Percentiles rank a stretch among this genome's conserved stretches.
phyloP scores from a whole-genome alignment of 1,140 invertebrate genomes.

The Drosophila malerkotliana region DNA sequence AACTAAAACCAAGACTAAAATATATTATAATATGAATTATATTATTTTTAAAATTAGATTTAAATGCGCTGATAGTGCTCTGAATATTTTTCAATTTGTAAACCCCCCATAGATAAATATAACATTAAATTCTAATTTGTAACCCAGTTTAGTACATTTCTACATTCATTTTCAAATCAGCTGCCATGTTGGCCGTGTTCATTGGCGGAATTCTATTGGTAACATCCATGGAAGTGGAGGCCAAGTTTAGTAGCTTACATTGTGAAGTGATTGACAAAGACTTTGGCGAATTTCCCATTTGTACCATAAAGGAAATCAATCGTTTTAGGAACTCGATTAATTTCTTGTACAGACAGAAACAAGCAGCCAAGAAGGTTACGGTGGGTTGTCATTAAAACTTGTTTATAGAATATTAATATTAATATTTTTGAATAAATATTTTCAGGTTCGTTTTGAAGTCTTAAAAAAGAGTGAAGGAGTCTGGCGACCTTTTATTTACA shows the following conservation, averaged over 20 bases:
- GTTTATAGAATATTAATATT: background rate
- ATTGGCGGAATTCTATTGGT: background rate
- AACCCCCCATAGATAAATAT: background rate
- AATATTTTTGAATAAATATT: background rate
- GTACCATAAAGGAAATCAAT: background rate
- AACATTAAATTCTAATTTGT: background rate
- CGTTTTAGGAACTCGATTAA: background rate
- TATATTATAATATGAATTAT: background rate
- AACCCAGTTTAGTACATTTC: background rate
- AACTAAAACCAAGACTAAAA: background rate
- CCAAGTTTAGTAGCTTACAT: background rate
- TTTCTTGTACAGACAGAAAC: background rate
- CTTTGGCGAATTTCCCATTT: background rate
- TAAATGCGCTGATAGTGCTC: background rate
- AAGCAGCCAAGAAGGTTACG: background rate
- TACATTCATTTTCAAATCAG: background rate
- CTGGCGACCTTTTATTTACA: background rate
- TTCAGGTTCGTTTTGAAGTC: background rate
- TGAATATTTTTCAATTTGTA: background rate
- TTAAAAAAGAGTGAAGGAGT: background rate
- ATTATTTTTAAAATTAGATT: background rate
- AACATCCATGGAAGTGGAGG: background rate
- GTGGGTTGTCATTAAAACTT: background rate
- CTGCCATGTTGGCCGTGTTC: background rate
- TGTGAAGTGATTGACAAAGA: background rate